Evolutionary conservation across 2,113 vertebrate genomes (phyloP).

Genomic region (Montifringilla adamsi): DNA sequence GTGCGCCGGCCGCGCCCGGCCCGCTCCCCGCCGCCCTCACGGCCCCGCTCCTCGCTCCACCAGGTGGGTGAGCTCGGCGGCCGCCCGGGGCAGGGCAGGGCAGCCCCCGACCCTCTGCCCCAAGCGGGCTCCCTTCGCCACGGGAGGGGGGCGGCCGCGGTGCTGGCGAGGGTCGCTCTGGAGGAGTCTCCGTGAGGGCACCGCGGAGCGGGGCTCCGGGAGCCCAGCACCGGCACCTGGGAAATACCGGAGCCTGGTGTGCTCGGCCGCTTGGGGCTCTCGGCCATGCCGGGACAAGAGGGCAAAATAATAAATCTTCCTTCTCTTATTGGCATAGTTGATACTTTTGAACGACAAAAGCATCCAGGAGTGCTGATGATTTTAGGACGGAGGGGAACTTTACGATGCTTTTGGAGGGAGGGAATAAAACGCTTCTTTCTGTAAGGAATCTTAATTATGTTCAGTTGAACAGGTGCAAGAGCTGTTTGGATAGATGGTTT

Average conservation of each 20-base stretch:
- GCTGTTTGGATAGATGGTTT: background rate
- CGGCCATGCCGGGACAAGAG: background rate
- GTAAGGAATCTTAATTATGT: background rate
- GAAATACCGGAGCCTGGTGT: fast-evolving
- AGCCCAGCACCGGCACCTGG: background rate
- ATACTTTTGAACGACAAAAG: background rate
- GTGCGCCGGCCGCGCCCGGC: background rate
- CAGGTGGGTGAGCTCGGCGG: background rate
- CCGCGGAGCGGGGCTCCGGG: background rate
- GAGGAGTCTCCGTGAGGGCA: background rate
- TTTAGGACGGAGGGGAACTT: background rate
- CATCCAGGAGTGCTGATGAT: background rate
- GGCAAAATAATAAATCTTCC: fast-evolving
- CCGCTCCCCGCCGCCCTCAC: background rate
- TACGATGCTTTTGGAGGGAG: background rate
- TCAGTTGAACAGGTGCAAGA: slow-evolving; percentile 47
- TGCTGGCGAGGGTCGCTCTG: background rate
- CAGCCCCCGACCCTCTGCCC: background rate
- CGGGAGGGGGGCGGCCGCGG: background rate
- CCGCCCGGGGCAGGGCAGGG: background rate
- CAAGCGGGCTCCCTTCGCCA: background rate
- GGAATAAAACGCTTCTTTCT: background rate
- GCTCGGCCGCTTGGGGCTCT: background rate
- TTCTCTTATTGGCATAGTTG: background rate
- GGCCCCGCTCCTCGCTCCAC: background rate